Conservation (phyloP, 2,797 vertebrate genomes). For the Phataginus tetradactyla region DNA sequence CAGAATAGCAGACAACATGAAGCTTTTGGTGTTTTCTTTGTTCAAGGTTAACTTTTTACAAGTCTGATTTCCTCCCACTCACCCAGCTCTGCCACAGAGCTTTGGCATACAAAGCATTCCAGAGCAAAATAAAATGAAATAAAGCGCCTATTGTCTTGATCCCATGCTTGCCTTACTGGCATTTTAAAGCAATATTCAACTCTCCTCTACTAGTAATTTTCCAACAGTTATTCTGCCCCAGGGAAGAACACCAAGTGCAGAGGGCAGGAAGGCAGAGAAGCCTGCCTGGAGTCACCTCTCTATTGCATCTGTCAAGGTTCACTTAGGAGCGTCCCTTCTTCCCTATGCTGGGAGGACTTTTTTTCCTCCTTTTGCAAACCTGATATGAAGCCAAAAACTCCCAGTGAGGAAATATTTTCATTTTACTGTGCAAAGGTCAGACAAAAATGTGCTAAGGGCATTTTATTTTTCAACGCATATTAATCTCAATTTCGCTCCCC, state of each 20-base stretch:
- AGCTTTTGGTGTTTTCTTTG: conserved; percentile 58
- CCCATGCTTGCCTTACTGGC: conserved; percentile 62
- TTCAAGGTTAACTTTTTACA: conserved; percentile 64
- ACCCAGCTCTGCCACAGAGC: conserved; percentile 6
- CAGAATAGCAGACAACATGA: neutral
- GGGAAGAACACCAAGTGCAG: conserved; percentile 39
- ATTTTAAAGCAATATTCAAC: conserved; percentile 66
- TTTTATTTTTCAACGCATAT: conserved; percentile 71
- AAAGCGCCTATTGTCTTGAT: conserved; percentile 69
- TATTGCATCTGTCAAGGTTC: neutral
- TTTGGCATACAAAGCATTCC: conserved; percentile 65
- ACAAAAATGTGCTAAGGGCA: conserved; percentile 69
- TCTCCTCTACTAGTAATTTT: conserved; percentile 2
- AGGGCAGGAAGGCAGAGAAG: conserved; percentile 10
- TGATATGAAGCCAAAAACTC: conserved; percentile 73
- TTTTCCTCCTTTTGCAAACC: conserved; percentile 51
- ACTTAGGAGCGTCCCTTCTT: neutral
- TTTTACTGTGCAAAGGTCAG: conserved; percentile 76
- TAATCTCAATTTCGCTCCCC: conserved; percentile 56
- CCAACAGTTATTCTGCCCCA: conserved; percentile 69
- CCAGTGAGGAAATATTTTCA: conserved; percentile 68
- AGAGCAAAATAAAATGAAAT: conserved; percentile 70
- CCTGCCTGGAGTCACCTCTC: neutral
- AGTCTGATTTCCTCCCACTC: conserved; percentile 37
- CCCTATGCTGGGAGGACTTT: neutral